Base-by-base conservation (phyloP, 2,113 vertebrate species). In the Leptocoma aspasia region DNA sequence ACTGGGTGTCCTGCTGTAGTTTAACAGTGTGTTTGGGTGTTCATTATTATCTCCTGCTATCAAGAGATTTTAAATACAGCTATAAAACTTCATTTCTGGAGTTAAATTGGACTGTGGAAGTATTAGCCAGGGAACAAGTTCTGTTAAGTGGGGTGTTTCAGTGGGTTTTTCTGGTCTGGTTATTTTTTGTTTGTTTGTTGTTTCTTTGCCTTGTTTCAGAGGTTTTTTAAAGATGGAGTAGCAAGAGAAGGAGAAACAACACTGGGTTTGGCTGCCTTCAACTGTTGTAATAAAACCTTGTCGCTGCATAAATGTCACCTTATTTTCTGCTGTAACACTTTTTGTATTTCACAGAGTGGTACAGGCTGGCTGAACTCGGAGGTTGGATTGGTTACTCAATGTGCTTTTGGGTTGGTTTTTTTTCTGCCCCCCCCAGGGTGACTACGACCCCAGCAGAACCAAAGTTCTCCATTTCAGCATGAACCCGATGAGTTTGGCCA, bases 401-500 rank as follows among this genome's bases (percentile, higher is more conserved):
- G 17, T n/a, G 3, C 11, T 39, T 77, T 42, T 78, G 14, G 4
- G 71, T 52, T 17, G 14, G 4, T 73, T 52, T 17, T 68, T 50
- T 24, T 42, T 82, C 13, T 77, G 50, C 70, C 75, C 87, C 79
- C 22, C 17, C 0, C 95, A 99, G 99, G 99, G 99, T 4, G 98
- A 98, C 97, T 99, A 98, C 2, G 98, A 99, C 96, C 98, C 98
- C 44, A 97, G 98, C 78, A 98, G 96, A 90, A 99, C 98, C 90
- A 98, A 98, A 88, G 98, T 99, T 64, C 92, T 99, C 52, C 99
- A 99, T 91, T 90, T 99, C 79, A 98, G 98, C 78, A 96, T 99
- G 98, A 99, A 99, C 97, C 99, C 99, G 0, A 95, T 98, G 2
- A 96, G 97, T 33, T 57, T 97, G 92, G 99, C 99, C 56, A 98